Percentiles rank a stretch among this genome's conserved stretches.
These are phyloP conservation scores for Scalopus aquaticus DNA, from an alignment of 2,113 vertebrate genomes.

Conservation along the genomic window DNA sequence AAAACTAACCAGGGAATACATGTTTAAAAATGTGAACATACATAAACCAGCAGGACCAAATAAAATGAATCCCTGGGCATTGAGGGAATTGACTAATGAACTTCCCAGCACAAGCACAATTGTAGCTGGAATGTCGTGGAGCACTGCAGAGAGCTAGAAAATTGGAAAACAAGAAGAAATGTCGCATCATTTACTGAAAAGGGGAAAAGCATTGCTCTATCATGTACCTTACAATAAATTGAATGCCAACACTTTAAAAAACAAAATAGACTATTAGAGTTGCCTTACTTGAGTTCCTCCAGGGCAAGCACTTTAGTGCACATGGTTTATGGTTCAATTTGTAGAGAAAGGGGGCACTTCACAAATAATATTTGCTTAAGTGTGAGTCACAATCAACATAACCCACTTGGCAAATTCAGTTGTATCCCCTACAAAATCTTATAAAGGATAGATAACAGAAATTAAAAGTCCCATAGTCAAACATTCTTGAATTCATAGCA, in stretches of 20 bases:
- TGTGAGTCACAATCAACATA: not conserved
- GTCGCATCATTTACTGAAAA: slow-evolving; percentile 60
- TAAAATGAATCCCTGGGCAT: slow-evolving; percentile 43
- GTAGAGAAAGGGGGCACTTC: not conserved
- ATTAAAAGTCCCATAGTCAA: not conserved
- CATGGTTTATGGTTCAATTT: slow-evolving; percentile 49
- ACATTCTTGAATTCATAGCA: not conserved
- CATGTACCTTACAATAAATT: slow-evolving; percentile 58
- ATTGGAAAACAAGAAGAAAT: slow-evolving; percentile 68
- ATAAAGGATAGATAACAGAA: not conserved
- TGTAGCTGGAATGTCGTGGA: not conserved
- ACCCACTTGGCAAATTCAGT: not conserved
- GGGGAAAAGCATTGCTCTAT: slow-evolving; percentile 36
- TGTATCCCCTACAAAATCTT: not conserved
- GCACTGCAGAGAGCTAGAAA: slow-evolving; percentile 42
- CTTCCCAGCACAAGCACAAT: slow-evolving; percentile 4
- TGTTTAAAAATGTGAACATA: slow-evolving; percentile 64
- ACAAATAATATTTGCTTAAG: slow-evolving; percentile 47
- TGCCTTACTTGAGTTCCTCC: slow-evolving; percentile 17
- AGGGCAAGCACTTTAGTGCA: not conserved
- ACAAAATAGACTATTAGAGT: slow-evolving; percentile 58
- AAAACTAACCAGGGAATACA: slow-evolving; percentile 60
- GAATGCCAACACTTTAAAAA: slow-evolving; percentile 54
- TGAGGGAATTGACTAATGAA: slow-evolving; percentile 72
- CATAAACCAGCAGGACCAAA: slow-evolving; percentile 68